Conservation (phyloP, 2,113 vertebrate species). For the Actinemys pallida region DNA sequence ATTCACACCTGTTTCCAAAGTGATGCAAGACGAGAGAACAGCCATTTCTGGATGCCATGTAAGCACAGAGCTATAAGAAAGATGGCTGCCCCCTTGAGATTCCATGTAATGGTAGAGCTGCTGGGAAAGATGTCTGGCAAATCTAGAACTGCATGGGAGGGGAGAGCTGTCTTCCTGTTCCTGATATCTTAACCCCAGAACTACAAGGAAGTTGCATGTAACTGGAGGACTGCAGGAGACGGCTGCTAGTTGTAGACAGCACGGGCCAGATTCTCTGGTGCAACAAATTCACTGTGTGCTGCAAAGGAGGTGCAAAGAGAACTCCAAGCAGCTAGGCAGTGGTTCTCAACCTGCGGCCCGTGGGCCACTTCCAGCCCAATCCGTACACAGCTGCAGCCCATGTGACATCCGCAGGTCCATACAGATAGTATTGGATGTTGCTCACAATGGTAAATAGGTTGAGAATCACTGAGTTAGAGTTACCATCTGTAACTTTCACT, state of each 20-base stretch:
- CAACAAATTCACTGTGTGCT: neutral
- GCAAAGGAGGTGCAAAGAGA: neutral
- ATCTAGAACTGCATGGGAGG: neutral
- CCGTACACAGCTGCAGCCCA: no score
- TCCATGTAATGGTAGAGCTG: rapidly evolving
- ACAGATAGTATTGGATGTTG: no score
- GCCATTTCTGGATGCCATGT: neutral
- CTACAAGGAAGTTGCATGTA: neutral
- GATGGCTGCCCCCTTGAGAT: neutral
- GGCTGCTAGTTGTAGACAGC: neutral
- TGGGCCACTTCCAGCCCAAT: no score
- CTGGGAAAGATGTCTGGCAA: neutral
- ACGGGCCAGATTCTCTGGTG: neutral
- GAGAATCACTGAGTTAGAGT: neutral
- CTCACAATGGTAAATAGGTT: no score
- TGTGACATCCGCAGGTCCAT: no score
- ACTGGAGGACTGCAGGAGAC: rapidly evolving
- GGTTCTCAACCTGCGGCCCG: no score
- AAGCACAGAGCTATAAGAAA: neutral
- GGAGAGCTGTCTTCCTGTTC: neutral
- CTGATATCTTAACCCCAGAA: neutral
- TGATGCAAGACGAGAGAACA: neutral
- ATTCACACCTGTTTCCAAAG: neutral
- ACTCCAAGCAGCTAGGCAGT: neutral
- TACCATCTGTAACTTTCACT: no score